Evolutionary conservation across 2,113 vertebrate genomes (phyloP).

Genomic region (Rhinolophus ferrumequinum): DNA sequence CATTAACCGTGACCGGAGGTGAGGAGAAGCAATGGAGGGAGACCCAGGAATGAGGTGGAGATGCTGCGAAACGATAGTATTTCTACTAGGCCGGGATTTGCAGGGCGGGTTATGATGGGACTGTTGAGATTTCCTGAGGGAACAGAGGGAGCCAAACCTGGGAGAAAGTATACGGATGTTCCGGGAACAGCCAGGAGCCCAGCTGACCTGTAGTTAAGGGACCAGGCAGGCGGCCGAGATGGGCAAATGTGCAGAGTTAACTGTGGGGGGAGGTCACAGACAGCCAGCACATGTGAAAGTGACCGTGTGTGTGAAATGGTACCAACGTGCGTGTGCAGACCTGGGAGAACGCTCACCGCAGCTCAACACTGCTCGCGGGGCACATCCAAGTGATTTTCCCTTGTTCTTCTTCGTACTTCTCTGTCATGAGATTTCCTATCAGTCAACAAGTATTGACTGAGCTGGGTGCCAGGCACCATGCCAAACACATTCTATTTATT

Average conservation of each 20-base stretch:
- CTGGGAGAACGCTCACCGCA: rapidly evolving
- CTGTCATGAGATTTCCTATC: background rate
- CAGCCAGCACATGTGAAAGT: background rate
- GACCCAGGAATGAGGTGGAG: background rate
- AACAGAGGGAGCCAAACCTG: background rate
- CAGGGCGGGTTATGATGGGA: background rate
- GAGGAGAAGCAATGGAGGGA: background rate
- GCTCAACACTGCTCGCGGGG: background rate
- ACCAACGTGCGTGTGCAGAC: rapidly evolving
- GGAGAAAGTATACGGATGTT: background rate
- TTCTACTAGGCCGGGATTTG: background rate
- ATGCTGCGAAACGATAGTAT: background rate
- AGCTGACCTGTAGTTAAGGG: background rate
- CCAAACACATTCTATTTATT: background rate
- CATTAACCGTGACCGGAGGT: background rate
- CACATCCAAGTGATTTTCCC: background rate
- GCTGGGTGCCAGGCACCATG: background rate
- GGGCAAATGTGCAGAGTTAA: background rate
- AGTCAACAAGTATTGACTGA: background rate
- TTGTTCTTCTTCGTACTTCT: background rate
- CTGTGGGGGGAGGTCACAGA: background rate
- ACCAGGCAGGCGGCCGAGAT: background rate
- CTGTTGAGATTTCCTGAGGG: background rate
- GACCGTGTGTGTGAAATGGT: background rate
- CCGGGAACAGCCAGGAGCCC: background rate